phyloP scores from a whole-genome alignment of 2,888 invertebrate species.

The Amphipoea oculea region DNA sequence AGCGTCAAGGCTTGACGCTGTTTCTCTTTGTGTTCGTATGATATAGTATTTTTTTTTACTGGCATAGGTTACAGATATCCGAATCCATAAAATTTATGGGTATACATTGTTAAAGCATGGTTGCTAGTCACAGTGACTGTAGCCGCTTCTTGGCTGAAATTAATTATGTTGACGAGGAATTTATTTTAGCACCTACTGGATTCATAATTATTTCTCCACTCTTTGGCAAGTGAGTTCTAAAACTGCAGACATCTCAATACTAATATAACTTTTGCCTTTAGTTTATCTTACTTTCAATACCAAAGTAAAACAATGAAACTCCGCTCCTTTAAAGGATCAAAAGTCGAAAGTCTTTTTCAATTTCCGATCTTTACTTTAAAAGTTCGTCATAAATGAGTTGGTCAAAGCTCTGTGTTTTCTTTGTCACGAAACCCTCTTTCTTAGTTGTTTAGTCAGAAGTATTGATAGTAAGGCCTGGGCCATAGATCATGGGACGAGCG shows the following conservation, averaged over 20 bases:
- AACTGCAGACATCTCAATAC: background rate
- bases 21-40: background rate
- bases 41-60: background rate
- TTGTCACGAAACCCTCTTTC: background rate
- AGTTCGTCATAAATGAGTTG: background rate
- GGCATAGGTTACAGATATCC: background rate
- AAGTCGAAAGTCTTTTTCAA: conserved; percentile 9
- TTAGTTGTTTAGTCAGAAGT: background rate
- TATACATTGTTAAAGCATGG: background rate
- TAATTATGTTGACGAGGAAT: background rate
- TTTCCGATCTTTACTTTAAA: background rate
- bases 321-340: background rate
- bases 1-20: background rate
- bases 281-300: background rate
- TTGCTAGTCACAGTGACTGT: background rate
- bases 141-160: no score
- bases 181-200: background rate
- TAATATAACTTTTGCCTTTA: background rate
- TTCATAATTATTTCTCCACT: background rate
- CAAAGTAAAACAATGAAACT: background rate
- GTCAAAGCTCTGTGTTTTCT: background rate
- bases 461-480: background rate
- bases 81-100: no score
- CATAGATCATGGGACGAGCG: background rate
- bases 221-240: background rate